Evolutionary conservation across 2,113 vertebrate species (phyloP).

Genomic region (Cyanocitta stelleri): DNA sequence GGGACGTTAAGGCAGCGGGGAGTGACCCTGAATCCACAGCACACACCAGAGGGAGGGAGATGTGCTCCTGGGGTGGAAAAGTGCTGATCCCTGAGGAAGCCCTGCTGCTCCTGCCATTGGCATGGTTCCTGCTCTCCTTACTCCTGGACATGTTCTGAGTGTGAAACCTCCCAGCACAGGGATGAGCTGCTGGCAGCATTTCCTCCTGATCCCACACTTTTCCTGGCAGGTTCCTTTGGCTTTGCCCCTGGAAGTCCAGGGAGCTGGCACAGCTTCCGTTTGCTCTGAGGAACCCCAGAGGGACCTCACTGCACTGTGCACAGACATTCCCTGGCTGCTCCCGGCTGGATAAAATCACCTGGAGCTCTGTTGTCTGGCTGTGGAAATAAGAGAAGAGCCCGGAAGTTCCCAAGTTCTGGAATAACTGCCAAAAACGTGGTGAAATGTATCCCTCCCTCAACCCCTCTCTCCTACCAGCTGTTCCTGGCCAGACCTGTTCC

Average conservation of each 20-base stretch:
- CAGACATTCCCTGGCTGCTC: neutral
- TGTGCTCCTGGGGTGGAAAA: neutral
- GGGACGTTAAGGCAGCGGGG: neutral
- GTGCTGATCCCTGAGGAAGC: neutral
- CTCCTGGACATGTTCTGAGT: neutral
- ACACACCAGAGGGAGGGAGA: neutral
- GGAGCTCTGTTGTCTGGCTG: neutral
- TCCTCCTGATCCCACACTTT: neutral
- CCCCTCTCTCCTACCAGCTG: neutral
- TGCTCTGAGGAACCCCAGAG: neutral
- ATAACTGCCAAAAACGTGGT: neutral
- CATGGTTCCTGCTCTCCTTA: constrained; percentile 1
- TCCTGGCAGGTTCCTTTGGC: neutral
- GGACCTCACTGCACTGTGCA: accelerated
- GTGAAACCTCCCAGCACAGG: neutral
- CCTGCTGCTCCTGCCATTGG: neutral
- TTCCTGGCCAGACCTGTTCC: neutral
- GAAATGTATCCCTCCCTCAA: neutral
- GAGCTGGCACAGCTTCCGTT: neutral
- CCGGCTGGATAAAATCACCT: neutral
- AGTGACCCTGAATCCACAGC: neutral
- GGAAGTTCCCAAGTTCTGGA: neutral
- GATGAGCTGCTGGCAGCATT: neutral
- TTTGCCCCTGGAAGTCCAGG: neutral
- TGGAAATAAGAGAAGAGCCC: neutral